Evolutionary conservation across 2,113 vertebrate species (phyloP).

Genomic region (Trogon surrucura): DNA sequence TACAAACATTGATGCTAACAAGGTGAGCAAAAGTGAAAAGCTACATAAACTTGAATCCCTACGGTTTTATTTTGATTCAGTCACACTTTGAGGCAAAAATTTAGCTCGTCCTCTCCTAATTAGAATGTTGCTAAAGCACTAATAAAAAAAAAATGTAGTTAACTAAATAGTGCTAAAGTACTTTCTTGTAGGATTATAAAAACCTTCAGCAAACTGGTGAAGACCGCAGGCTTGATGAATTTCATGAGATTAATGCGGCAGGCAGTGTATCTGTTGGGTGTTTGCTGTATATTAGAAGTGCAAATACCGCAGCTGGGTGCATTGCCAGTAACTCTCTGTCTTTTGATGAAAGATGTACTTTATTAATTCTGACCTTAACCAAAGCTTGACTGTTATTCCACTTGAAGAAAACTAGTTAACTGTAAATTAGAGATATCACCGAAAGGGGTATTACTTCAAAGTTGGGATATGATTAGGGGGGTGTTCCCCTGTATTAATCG

Average conservation of each 20-base stretch:
- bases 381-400: not conserved
- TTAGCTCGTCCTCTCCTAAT: not conserved
- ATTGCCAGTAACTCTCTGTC: not conserved
- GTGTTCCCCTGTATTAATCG: conserved; percentile 47
- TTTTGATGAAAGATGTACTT: conserved; percentile 21
- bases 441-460: conserved; percentile 42
- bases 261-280: not conserved
- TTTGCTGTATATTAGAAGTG: not conserved
- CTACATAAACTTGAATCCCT: not conserved
- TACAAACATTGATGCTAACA: not conserved
- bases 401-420: conserved; percentile 36
- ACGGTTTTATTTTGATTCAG: not conserved
- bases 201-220: not conserved
- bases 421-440: conserved; percentile 31
- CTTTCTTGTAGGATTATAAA: not conserved
- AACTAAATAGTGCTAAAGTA: not conserved
- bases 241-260: not conserved
- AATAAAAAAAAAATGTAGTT: not conserved
- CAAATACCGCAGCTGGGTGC: not conserved
- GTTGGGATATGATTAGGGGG: conserved; percentile 24
- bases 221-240: not conserved
- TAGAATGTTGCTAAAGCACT: not conserved
- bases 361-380: conserved; percentile 41
- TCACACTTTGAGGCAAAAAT: not conserved
- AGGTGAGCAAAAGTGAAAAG: not conserved